These are phyloP conservation scores for Hymenochirus boettgeri DNA, from an alignment of 2,113 vertebrate genomes.

Conservation along the genomic window DNA sequence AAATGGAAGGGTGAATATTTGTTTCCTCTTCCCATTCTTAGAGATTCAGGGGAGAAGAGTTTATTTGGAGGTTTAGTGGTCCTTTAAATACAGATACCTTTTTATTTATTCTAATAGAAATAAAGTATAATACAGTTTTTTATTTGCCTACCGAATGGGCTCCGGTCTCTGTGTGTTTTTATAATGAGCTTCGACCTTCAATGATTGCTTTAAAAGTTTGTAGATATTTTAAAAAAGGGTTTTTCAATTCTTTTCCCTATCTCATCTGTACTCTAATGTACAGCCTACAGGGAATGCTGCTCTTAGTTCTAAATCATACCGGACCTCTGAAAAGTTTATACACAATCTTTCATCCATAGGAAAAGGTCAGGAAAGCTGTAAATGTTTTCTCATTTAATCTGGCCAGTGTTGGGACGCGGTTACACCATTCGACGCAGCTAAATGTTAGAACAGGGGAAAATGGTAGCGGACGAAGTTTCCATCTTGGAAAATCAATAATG, in stretches of 20 bases:
- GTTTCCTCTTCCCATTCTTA: no score
- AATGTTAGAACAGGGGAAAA: slow-evolving; percentile 32
- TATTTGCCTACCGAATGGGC: no score
- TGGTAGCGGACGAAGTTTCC: slow-evolving; percentile 41
- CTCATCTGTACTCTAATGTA: slow-evolving; percentile 51
- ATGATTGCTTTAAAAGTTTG: slow-evolving; percentile 53
- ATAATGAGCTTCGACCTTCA: slow-evolving; percentile 61
- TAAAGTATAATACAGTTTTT: no score
- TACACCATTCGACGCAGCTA: slow-evolving; percentile 42
- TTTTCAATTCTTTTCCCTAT: slow-evolving; percentile 41
- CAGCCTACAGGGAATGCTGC: slow-evolving; percentile 53
- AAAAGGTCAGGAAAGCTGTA: slow-evolving; percentile 64
- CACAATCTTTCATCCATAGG: slow-evolving; percentile 48
- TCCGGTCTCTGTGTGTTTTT: no score
- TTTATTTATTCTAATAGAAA: no score
- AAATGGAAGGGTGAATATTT: no score
- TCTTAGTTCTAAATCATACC: slow-evolving; percentile 52
- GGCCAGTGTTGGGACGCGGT: slow-evolving; percentile 41
- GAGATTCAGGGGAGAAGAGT: no score
- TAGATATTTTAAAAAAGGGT: slow-evolving; percentile 47
- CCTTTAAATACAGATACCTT: no score
- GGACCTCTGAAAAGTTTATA: slow-evolving; percentile 58
- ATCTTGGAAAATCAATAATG: slow-evolving; percentile 32
- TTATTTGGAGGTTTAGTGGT: no score
- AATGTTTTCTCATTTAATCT: slow-evolving; percentile 52